phyloP scores from a whole-genome alignment of 2,113 vertebrate species.

The Lophius piscatorius region DNA sequence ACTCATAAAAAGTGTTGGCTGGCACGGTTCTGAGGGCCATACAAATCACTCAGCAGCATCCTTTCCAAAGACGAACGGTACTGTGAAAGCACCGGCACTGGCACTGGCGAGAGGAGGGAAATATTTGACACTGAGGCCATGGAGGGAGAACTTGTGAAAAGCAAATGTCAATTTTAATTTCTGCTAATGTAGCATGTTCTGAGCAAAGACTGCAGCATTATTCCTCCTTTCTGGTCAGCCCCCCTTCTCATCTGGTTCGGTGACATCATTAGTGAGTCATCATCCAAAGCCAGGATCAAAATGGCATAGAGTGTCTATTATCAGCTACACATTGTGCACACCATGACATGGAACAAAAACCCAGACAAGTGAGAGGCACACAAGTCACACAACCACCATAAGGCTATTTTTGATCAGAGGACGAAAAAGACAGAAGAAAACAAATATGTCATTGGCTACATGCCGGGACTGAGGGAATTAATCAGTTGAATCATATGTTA shows the following conservation, averaged over 20 bases:
- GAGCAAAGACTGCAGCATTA: no score
- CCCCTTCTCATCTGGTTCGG: constrained; percentile 16
- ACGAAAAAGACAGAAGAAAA: constrained; percentile 52
- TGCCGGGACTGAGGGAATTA: constrained; percentile 36
- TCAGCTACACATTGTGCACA: constrained; percentile 63
- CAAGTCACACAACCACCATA: constrained; percentile 66
- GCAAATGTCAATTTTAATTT: constrained; percentile 3
- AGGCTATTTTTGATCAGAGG: constrained; percentile 57
- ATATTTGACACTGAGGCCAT: constrained; percentile 23
- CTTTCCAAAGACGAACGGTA: constrained; percentile 28
- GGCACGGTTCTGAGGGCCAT: constrained; percentile 51
- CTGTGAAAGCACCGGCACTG: constrained; percentile 12
- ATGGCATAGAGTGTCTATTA: constrained; percentile 66
- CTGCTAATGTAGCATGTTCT: not conserved
- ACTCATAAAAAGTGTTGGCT: constrained; percentile 55
- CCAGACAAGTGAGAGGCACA: constrained; percentile 55
- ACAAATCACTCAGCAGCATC: constrained; percentile 30
- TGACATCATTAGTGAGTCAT: constrained; percentile 70
- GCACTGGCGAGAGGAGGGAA: constrained; percentile 27
- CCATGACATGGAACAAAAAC: constrained; percentile 49
- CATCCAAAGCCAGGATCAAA: constrained; percentile 59
- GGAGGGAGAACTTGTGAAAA: constrained; percentile 27
- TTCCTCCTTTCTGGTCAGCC: constrained; percentile 4
- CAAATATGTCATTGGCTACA: constrained; percentile 69
- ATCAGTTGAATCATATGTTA: constrained; percentile 40